Conservation (phyloP, 2,797 vertebrate species). For the Pseudotriccus pelzelni region DNA sequence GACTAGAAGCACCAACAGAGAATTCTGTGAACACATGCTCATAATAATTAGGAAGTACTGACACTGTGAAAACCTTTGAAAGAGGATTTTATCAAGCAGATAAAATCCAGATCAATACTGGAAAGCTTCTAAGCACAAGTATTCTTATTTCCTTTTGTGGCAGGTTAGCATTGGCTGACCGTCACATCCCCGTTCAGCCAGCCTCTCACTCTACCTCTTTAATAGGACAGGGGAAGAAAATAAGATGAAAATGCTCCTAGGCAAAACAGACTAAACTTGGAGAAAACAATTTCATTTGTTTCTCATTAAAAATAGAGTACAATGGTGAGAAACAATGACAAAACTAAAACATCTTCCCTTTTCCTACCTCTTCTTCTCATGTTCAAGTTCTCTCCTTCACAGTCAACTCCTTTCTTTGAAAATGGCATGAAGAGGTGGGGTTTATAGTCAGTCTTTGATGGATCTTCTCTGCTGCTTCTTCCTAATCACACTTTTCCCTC, state of each 20-base stretch:
- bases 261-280: neutral
- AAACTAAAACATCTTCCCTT: neutral
- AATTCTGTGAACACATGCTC: neutral
- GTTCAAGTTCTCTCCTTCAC: neutral
- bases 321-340: neutral
- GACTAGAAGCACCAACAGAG: neutral
- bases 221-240: neutral
- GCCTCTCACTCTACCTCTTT: neutral
- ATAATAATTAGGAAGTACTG: neutral
- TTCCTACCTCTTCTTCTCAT: neutral
- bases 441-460: rapidly evolving
- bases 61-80: neutral
- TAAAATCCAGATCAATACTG: neutral
- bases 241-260: neutral
- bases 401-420: neutral
- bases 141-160: neutral
- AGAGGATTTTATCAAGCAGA: neutral
- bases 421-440: neutral
- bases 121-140: neutral
- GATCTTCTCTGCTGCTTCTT: neutral
- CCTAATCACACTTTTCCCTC: neutral
- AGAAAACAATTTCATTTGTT: neutral
- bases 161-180: neutral
- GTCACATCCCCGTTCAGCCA: neutral
- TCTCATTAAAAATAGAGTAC: neutral